These are phyloP conservation scores for Dynastes maya DNA, from an alignment of 2,888 invertebrate species.

Conservation along the genomic window DNA sequence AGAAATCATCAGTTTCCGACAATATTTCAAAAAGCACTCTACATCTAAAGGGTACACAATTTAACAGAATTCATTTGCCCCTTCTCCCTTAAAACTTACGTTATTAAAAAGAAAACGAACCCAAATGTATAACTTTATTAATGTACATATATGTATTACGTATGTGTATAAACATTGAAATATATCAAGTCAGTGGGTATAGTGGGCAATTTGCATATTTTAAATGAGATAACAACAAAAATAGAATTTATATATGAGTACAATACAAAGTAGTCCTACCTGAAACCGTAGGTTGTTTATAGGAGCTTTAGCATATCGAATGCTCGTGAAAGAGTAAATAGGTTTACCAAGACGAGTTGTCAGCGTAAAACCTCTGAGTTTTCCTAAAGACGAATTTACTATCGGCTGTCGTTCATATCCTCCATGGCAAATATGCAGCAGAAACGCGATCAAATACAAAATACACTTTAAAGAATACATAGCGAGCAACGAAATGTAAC, in stretches of 20 bases:
- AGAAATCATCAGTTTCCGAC: too few relatives aligned
- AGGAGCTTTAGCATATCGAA: constrained; percentile 50
- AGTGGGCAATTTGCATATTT: too few relatives aligned
- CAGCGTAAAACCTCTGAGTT: constrained; percentile 38
- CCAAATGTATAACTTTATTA: too few relatives aligned
- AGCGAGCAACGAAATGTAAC: background rate
- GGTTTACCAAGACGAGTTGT: constrained; percentile 41
- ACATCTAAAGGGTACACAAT: too few relatives aligned
- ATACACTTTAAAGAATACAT: background rate
- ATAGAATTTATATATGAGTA: background rate
- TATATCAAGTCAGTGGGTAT: too few relatives aligned
- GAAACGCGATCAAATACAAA: background rate
- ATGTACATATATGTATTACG: too few relatives aligned
- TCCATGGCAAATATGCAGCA: background rate
- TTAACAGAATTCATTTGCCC: too few relatives aligned
- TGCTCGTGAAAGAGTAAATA: constrained; percentile 48
- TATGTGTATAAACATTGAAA: too few relatives aligned
- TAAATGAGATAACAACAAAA: too few relatives aligned
- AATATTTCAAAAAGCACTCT: too few relatives aligned
- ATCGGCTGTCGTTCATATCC: background rate
- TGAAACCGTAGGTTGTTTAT: constrained; percentile 48
- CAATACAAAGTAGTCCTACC: constrained; percentile 8
- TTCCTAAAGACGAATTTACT: constrained; percentile 42
- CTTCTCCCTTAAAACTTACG: too few relatives aligned
- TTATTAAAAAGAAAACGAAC: too few relatives aligned